phyloP scores from a whole-genome alignment of 2,888 invertebrate genomes.

The Plebejus melissa region DNA sequence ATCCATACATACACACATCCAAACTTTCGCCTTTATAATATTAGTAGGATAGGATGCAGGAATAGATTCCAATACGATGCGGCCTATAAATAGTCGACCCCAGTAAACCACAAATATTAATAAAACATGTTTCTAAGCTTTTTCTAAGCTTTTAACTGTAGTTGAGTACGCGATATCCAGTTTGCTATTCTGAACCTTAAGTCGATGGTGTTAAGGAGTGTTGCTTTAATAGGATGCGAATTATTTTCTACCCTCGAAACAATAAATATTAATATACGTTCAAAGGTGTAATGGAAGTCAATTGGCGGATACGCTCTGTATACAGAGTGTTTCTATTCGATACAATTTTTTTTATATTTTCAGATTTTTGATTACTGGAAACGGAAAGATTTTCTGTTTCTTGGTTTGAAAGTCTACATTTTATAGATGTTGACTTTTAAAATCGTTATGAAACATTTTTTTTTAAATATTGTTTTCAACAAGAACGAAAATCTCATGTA shows the following conservation, averaged over 20 bases:
- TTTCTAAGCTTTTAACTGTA: slow-evolving; percentile 27
- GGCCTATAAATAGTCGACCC: slow-evolving; percentile 5
- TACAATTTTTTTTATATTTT: too few species aligned
- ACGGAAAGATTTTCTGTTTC: neutral
- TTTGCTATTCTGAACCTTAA: slow-evolving; percentile 19
- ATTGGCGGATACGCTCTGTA: slow-evolving; percentile 40
- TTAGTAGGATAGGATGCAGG: neutral
- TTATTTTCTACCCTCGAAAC: slow-evolving; percentile 38
- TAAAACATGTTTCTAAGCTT: slow-evolving; percentile 27
- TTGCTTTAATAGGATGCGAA: slow-evolving; percentile 3
- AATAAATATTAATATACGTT: slow-evolving; percentile 52
- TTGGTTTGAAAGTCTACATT: neutral
- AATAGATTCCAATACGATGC: neutral
- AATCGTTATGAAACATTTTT: too few species aligned
- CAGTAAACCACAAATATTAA: slow-evolving; percentile 23
- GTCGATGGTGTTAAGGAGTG: neutral
- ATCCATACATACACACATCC: too few species aligned
- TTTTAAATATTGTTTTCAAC: too few species aligned
- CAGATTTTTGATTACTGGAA: neutral
- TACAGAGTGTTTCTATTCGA: slow-evolving; percentile 39
- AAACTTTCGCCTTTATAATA: too few species aligned
- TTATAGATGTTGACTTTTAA: neutral
- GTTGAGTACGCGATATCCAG: neutral
- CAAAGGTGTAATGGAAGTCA: slow-evolving; percentile 44
- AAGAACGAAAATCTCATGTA: too few species aligned